These are phyloP conservation scores for Meteorus sp. DNA, from an alignment of 1,140 invertebrate genomes.

Conservation along the genomic window DNA sequence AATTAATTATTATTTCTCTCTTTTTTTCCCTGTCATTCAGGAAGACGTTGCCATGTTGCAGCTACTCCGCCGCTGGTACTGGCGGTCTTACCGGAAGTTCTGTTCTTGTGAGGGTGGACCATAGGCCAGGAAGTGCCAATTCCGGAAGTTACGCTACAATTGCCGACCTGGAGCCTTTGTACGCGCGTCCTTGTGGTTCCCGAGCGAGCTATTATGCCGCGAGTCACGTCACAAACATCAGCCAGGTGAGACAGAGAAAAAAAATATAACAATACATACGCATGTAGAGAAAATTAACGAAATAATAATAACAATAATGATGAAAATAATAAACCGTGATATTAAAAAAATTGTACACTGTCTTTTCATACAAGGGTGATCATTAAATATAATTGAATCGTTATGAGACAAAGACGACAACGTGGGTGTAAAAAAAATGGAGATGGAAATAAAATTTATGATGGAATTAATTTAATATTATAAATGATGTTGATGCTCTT, in stretches of 20 bases:
- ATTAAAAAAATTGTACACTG: too few species aligned
- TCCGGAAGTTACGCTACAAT: conserved; percentile 81
- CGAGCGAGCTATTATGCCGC: conserved; percentile 66
- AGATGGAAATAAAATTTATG: too few species aligned
- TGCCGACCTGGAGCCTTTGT: conserved; percentile 68
- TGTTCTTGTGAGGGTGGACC: conserved; percentile 71
- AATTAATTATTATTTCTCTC: too few species aligned
- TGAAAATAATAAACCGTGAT: too few species aligned
- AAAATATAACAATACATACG: background rate
- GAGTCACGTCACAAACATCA: conserved; percentile 60
- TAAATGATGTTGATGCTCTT: too few species aligned
- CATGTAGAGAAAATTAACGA: background rate
- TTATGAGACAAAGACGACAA: too few species aligned
- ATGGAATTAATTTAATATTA: too few species aligned
- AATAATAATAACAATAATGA: background rate
- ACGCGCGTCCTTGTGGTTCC: conserved; percentile 61
- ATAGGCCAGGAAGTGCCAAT: conserved; percentile 69
- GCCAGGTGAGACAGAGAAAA: conserved; percentile 58
- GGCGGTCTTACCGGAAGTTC: conserved; percentile 55
- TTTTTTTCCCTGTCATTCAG: too few species aligned
- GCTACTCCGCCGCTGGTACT: conserved; percentile 55
- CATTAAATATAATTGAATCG: too few species aligned
- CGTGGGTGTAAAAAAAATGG: too few species aligned
- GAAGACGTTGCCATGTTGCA: conserved; percentile 57
- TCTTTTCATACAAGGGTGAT: too few species aligned